A percentile compares a stretch with the other conserved stretches of the same genome.
Evolutionary conservation across 2,888 invertebrate genomes (phyloP).

Genomic region (Octonoba sinensis): DNA sequence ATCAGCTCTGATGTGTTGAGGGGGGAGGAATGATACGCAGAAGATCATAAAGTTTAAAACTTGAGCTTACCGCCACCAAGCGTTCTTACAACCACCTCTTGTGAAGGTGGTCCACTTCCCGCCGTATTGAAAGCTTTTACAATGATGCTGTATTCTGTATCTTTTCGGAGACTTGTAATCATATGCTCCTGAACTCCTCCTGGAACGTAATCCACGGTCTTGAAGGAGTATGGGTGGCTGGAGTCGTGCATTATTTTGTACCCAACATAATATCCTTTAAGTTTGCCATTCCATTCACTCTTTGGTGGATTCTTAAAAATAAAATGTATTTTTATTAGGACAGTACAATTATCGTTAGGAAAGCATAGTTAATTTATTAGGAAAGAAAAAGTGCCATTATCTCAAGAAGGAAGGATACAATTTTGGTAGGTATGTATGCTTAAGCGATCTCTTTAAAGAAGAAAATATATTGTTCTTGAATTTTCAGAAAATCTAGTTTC

Average conservation of each 20-base stretch:
- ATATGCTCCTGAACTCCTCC: constrained; percentile 65
- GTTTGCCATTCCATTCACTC: constrained; percentile 66
- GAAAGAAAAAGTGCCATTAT: too few relatives aligned
- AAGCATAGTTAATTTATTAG: too few relatives aligned
- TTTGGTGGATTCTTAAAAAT: constrained; percentile 62
- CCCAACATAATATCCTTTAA: constrained; percentile 67
- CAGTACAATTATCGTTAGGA: too few relatives aligned
- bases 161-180: constrained; percentile 65
- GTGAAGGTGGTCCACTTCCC: constrained; percentile 66
- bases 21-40: too few relatives aligned
- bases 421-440: too few relatives aligned
- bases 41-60: too few relatives aligned
- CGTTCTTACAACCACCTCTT: constrained; percentile 65
- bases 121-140: constrained; percentile 67
- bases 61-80: constrained; percentile 62
- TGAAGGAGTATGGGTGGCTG: constrained; percentile 65
- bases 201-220: constrained; percentile 64
- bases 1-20: too few relatives aligned
- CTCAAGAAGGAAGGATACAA: too few relatives aligned
- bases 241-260: constrained; percentile 63
- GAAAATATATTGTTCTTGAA: too few relatives aligned
- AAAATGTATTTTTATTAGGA: too few relatives aligned
- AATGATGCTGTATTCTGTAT: constrained; percentile 66
- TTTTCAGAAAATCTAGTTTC: too few relatives aligned
- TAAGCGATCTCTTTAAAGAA: too few relatives aligned